Conservation (phyloP, 2,113 vertebrate genomes). For the Orthonyx spaldingii region DNA sequence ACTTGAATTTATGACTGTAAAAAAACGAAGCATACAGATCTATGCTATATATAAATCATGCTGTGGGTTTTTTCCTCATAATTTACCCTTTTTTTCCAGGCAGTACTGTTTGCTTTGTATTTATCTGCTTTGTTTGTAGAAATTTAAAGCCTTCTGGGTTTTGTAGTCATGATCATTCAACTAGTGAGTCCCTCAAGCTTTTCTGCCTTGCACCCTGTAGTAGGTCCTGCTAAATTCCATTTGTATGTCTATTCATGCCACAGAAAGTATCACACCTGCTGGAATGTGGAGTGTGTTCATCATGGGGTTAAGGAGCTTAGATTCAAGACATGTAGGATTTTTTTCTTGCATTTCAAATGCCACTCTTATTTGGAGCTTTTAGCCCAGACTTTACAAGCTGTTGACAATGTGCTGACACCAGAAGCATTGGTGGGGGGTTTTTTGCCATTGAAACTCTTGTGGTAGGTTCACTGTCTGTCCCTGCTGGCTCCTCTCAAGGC, state of each 20-base stretch:
- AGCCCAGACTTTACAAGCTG: neutral
- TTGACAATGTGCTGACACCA: neutral
- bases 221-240: neutral
- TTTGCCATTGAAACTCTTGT: neutral
- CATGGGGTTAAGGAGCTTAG: neutral
- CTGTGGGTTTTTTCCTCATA: accelerated
- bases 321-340: accelerated
- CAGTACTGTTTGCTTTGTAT: neutral
- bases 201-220: neutral
- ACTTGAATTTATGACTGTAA: neutral
- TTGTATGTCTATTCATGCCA: neutral
- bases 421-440: neutral
- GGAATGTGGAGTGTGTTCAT: accelerated
- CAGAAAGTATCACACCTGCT: neutral
- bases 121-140: neutral
- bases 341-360: neutral
- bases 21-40: neutral
- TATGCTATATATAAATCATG: neutral
- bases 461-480: neutral
- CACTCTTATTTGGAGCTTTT: neutral
- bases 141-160: neutral
- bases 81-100: neutral
- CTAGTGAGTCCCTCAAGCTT: neutral
- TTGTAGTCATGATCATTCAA: neutral
- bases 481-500: neutral